Evolutionary conservation across 2,888 invertebrate species (phyloP), one percentile per base, ranked within the genome.

Genomic region (Amaurobius ferox): DNA sequence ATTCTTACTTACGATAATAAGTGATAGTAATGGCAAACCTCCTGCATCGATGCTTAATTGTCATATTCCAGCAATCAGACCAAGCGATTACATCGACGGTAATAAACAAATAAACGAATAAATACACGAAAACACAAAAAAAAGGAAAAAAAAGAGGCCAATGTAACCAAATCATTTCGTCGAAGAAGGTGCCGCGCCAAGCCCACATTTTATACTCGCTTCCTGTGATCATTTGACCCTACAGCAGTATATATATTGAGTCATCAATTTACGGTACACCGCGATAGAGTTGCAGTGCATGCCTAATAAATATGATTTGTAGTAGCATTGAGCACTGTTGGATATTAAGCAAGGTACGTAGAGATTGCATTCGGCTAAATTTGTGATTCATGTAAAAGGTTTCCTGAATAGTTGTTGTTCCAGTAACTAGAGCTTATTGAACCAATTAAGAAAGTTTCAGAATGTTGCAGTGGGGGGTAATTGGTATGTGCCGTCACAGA

Each of bases 151-250:
- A n/a, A 72, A 72, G 61, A 72, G 61, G 55, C 72, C 61, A 23
- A 35, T 35, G 23, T 23, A 61, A 26, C 61, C 32, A 72, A 64
- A 64, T 44, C 62, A 74, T 40, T 19, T 40, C 23, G 7, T 23
- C 23, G 5, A n/a, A 28, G 40, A 64, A 29, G 64, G 30, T 30
- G 64, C 30, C n/a, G 16, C n/a, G 32, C 68, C 68, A 61, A 67
- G 68, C 67, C 55, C 70, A 71, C 13, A 26, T 40, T 67, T 73
- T 68, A 81, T 28, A 29, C 55, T 40, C 13, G 44, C 76, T 83
- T 76, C 81, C 81, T 73, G 48, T 62, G 40, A 71, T 19, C 64
- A 83, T 83, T 35, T 83, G 81, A 71, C 81, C 81, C 61, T 28
- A 23, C 39, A 23, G 67, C 29, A 19, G 64, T 30, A 67, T n/a